Evolutionary conservation across 2,888 invertebrate genomes (phyloP).

Genomic region (Bimastos eiseni): DNA sequence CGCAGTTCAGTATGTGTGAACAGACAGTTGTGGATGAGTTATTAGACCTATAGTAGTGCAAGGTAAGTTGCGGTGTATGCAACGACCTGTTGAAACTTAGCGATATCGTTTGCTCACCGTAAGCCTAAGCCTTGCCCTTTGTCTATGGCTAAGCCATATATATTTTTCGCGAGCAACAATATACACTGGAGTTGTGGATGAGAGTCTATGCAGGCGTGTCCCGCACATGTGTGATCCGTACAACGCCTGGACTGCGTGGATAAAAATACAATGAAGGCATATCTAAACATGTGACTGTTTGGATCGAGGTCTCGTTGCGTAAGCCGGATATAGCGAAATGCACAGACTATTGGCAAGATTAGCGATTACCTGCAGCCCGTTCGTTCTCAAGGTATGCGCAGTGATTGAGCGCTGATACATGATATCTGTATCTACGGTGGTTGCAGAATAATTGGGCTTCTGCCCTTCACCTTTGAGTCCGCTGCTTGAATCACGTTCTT

Average conservation of each 20-base stretch:
- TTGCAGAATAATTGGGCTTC: background rate
- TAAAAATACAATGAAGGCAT: conserved; percentile 13
- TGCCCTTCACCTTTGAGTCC: background rate
- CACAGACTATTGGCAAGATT: background rate
- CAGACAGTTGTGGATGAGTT: background rate
- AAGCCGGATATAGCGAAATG: background rate
- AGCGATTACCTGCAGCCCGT: background rate
- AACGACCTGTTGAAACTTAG: background rate
- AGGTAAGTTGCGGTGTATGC: background rate
- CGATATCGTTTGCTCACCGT: background rate
- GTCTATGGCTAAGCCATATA: background rate
- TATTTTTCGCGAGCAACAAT: background rate
- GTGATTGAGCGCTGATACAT: background rate
- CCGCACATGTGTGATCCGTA: background rate
- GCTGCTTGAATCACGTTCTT: background rate
- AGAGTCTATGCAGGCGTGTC: background rate
- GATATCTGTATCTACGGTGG: background rate
- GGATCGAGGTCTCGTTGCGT: background rate
- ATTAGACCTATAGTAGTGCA: background rate
- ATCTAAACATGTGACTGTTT: background rate
- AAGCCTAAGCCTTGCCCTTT: background rate
- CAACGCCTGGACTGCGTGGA: background rate
- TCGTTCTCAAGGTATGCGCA: background rate
- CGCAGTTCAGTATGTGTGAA: background rate
- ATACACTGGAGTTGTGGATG: background rate